Percentiles rank a stretch among this genome's conserved stretches.
These are phyloP conservation scores for Platyscapa corneri DNA, from an alignment of 1,140 invertebrate genomes.

Conservation along the genomic window DNA sequence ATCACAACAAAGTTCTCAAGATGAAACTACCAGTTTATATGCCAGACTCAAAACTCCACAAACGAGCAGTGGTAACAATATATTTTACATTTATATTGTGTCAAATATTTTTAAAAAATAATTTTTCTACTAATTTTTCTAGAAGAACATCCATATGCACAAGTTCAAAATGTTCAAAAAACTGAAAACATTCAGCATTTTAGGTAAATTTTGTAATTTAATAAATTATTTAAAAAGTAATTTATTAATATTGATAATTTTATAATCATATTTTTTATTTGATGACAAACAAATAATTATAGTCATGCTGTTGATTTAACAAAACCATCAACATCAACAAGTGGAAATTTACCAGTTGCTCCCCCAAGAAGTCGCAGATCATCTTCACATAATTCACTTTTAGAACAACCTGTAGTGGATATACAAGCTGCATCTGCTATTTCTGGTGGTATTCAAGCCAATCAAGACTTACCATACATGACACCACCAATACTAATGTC, in stretches of 20 bases:
- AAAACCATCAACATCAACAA: constrained; percentile 58
- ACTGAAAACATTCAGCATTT: constrained; percentile 63
- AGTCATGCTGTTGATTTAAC: constrained; percentile 57
- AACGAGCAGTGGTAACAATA: constrained; percentile 60
- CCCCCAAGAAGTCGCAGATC: constrained; percentile 74
- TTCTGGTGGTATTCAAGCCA: constrained; percentile 87
- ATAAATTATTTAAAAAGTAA: not conserved
- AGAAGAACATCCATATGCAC: constrained; percentile 82
- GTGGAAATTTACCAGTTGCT: constrained; percentile 67
- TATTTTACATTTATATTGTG: constrained; percentile 15
- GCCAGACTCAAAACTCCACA: constrained; percentile 75
- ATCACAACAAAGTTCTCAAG: constrained; percentile 78
- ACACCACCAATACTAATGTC: constrained; percentile 83
- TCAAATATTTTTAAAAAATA: not conserved
- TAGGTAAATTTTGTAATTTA: constrained; percentile 56
- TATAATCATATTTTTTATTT: not conserved
- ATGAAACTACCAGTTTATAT: constrained; percentile 78
- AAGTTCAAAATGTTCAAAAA: constrained; percentile 75
- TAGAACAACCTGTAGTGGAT: constrained; percentile 68
- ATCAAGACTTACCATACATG: constrained; percentile 91
- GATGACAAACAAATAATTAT: constrained; percentile 56
- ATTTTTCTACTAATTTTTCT: constrained; percentile 52
- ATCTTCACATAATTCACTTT: constrained; percentile 71
- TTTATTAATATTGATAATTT: not conserved
- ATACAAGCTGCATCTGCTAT: constrained; percentile 88